phyloP scores from a whole-genome alignment of 2,888 invertebrate species.

The Drosophila siamana region DNA sequence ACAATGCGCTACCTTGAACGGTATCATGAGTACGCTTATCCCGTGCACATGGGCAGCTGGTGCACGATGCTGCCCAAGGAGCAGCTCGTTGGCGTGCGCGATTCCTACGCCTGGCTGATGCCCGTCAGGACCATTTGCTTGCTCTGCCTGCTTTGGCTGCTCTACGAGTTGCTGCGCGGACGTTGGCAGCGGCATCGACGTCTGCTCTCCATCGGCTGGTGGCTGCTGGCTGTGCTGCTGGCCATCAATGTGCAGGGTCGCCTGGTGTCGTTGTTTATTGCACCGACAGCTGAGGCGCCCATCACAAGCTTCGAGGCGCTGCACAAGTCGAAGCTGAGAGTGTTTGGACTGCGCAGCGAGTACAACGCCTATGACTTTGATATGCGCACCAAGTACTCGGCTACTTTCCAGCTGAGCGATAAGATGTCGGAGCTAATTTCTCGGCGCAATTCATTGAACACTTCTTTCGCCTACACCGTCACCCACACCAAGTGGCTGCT shows the following conservation, averaged over 20 bases:
- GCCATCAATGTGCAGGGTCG: constrained; percentile 44
- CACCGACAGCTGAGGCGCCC: constrained; percentile 30
- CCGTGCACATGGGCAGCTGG: constrained; percentile 55
- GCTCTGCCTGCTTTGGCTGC: constrained; percentile 32
- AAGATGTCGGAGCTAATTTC: constrained; percentile 23
- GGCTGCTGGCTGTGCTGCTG: constrained; percentile 40
- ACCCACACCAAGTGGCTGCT: constrained; percentile 62
- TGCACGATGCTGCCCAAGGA: constrained; percentile 68
- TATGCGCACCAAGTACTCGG: constrained; percentile 51
- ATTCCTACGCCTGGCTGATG: constrained; percentile 24
- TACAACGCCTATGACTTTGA: constrained; percentile 55
- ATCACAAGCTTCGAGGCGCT: constrained; percentile 44
- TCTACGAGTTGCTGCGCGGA: constrained; percentile 5
- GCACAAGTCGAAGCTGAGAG: constrained; percentile 32
- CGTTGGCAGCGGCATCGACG: constrained; percentile 42
- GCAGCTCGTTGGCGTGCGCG: constrained; percentile 10
- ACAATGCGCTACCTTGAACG: constrained; percentile 17
- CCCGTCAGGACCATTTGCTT: constrained; percentile 12
- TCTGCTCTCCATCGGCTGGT: constrained; percentile 46
- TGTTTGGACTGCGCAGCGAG: constrained; percentile 47
- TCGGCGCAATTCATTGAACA: constrained; percentile 56
- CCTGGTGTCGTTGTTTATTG: constrained; percentile 41
- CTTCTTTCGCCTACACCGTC: constrained; percentile 58
- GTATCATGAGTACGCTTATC: constrained; percentile 54
- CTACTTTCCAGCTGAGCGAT: constrained; percentile 42